phyloP scores from a whole-genome alignment of 2,113 vertebrate genomes.

The Indri indri region DNA sequence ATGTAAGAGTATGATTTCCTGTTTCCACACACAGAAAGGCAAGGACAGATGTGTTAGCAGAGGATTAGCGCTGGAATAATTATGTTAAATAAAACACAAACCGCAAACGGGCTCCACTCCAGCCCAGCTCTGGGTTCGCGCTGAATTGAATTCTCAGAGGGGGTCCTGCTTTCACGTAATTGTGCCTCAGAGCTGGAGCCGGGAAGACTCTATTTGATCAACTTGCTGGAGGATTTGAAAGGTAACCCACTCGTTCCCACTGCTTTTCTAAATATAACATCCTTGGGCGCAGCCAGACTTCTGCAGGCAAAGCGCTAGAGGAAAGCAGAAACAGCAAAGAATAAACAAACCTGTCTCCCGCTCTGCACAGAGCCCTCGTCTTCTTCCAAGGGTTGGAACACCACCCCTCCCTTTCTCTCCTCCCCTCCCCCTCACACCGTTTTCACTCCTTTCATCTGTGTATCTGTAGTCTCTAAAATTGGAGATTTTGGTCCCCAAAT shows the following conservation, averaged over 20 bases:
- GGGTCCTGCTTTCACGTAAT: slow-evolving; percentile 64
- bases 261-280: background rate
- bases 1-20: background rate
- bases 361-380: accelerated
- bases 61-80: slow-evolving; percentile 35
- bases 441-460: too few relatives aligned
- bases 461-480: background rate
- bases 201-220: background rate
- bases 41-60: slow-evolving; percentile 18
- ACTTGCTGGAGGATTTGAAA: slow-evolving; percentile 26
- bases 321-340: background rate
- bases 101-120: background rate
- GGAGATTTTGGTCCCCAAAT: background rate
- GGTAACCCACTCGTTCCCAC: background rate
- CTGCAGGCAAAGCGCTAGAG: background rate
- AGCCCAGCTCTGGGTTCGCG: background rate
- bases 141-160: slow-evolving; percentile 53
- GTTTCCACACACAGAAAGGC: background rate
- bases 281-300: background rate
- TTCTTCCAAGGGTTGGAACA: background rate
- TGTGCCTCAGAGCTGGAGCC: slow-evolving; percentile 62
- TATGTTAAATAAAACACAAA: slow-evolving; percentile 19
- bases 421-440: background rate
- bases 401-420: too few relatives aligned
- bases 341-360: background rate